These are phyloP conservation scores for Siphlonurus alternatus DNA, from an alignment of 2,888 invertebrate genomes.

Conservation along the genomic window DNA sequence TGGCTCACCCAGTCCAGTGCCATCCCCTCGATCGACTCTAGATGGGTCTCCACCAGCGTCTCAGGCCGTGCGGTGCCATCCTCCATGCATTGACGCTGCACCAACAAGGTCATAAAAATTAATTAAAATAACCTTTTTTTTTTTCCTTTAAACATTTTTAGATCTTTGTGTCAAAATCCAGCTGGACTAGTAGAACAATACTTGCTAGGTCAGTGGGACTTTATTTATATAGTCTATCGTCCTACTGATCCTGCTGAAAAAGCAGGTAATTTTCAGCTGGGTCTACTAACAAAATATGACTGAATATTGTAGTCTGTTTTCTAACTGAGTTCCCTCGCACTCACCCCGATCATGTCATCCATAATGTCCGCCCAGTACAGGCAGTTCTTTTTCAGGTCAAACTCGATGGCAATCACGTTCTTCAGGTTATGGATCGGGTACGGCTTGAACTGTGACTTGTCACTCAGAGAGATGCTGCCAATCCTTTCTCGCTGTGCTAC, in stretches of 20 bases:
- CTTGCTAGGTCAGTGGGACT: too few relatives aligned
- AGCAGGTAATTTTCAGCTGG: too few relatives aligned
- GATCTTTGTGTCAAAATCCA: too few relatives aligned
- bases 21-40: slow-evolving; percentile 75
- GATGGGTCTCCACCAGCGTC: slow-evolving; percentile 51
- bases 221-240: too few relatives aligned
- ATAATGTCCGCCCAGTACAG: slow-evolving; percentile 81
- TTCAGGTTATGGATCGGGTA: slow-evolving; percentile 42
- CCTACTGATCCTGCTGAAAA: too few relatives aligned
- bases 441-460: slow-evolving; percentile 41
- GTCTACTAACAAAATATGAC: too few relatives aligned
- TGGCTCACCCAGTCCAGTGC: slow-evolving; percentile 79
- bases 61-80: slow-evolving; percentile 47
- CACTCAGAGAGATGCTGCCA: slow-evolving; percentile 45
- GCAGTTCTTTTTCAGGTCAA: slow-evolving; percentile 67
- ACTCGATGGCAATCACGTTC: slow-evolving; percentile 75
- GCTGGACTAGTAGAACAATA: too few relatives aligned
- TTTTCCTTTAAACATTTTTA: too few relatives aligned
- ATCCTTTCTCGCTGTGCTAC: slow-evolving; percentile 64
- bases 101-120: slow-evolving; percentile 6
- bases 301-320: too few relatives aligned
- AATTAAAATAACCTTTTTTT: too few relatives aligned
- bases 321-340: too few relatives aligned
- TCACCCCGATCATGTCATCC: slow-evolving; percentile 51
- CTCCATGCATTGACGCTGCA: slow-evolving; percentile 45